Percentiles rank a stretch among this genome's conserved stretches.
Evolutionary conservation across 2,888 invertebrate genomes (phyloP).

Genomic region (Azorinus chamasolen): DNA sequence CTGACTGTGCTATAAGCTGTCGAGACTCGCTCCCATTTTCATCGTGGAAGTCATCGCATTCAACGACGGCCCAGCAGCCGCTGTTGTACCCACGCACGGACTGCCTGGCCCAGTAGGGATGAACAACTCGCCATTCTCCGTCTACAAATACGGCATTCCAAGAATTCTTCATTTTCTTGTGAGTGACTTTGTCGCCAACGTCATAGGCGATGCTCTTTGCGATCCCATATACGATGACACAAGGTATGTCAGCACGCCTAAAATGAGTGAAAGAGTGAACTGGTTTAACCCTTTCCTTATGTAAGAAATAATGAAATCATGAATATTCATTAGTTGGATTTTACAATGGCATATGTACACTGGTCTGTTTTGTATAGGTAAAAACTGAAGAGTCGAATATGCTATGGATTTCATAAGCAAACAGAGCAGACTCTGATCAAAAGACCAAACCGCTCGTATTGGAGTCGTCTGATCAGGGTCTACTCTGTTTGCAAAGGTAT

Average conservation of each 20-base stretch:
- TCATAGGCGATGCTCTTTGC: slow-evolving; percentile 77
- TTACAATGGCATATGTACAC: neutral
- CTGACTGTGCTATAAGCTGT: neutral
- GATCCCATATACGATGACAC: slow-evolving; percentile 74
- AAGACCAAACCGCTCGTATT: too few relatives aligned
- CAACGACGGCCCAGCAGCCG: slow-evolving; percentile 74
- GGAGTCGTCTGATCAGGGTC: too few relatives aligned
- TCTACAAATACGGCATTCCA: slow-evolving; percentile 79
- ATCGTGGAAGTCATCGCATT: slow-evolving; percentile 57
- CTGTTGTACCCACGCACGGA: slow-evolving; percentile 58
- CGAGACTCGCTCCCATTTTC: slow-evolving; percentile 14
- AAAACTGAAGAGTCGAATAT: too few relatives aligned
- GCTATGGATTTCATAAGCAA: too few relatives aligned
- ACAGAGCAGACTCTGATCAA: too few relatives aligned
- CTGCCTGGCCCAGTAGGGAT: slow-evolving; percentile 78
- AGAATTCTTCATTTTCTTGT: slow-evolving; percentile 65
- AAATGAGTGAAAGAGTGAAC: slow-evolving; percentile 13
- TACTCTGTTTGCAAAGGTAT: too few relatives aligned
- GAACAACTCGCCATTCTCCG: slow-evolving; percentile 76
- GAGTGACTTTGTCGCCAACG: slow-evolving; percentile 69
- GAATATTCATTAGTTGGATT: too few relatives aligned
- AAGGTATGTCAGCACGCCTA: slow-evolving; percentile 73
- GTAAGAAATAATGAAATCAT: too few relatives aligned
- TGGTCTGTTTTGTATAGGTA: too few relatives aligned
- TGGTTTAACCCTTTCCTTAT: neutral